Percentiles rank a stretch among this genome's conserved stretches.
Evolutionary conservation across 2,113 vertebrate species (phyloP).

Genomic region (Xyliphius kryptos): DNA sequence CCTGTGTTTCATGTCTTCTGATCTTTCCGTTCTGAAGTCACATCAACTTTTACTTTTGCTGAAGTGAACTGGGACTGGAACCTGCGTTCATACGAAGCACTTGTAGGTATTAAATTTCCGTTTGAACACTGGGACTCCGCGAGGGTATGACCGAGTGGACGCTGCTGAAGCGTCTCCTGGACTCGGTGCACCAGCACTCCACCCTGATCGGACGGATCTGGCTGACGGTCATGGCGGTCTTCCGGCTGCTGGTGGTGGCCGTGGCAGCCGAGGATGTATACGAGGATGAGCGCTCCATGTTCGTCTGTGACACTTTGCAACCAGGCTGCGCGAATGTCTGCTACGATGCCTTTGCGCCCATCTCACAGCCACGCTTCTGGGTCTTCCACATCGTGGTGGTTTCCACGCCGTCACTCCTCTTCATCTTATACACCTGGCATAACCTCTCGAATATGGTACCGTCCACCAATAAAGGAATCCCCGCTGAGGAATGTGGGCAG

Average conservation of each 20-base stretch:
- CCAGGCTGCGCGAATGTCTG: constrained; percentile 68
- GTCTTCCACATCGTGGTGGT: constrained; percentile 71
- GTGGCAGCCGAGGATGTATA: constrained; percentile 70
- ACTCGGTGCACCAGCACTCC: constrained; percentile 72
- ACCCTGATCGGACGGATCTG: constrained; percentile 70
- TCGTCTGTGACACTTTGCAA: constrained; percentile 68
- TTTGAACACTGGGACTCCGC: constrained; percentile 1
- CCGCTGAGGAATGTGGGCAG: constrained; percentile 35
- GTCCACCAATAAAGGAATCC: neutral
- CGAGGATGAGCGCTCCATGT: constrained; percentile 68
- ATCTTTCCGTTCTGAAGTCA: neutral
- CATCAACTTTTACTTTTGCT: constrained; percentile 1
- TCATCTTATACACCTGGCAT: constrained; percentile 72
- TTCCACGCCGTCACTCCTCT: constrained; percentile 67
- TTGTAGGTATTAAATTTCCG: neutral
- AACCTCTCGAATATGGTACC: constrained; percentile 58
- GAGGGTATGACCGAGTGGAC: constrained; percentile 72
- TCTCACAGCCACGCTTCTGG: constrained; percentile 71
- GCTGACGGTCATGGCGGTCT: constrained; percentile 73
- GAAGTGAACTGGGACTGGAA: neutral
- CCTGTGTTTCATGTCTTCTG: neutral
- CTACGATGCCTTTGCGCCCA: constrained; percentile 67
- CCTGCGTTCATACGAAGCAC: neutral
- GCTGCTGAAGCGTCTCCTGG: constrained; percentile 67
- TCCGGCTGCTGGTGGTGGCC: constrained; percentile 64